phyloP scores from a whole-genome alignment of 1,140 invertebrate species.

The Diprion similis region DNA sequence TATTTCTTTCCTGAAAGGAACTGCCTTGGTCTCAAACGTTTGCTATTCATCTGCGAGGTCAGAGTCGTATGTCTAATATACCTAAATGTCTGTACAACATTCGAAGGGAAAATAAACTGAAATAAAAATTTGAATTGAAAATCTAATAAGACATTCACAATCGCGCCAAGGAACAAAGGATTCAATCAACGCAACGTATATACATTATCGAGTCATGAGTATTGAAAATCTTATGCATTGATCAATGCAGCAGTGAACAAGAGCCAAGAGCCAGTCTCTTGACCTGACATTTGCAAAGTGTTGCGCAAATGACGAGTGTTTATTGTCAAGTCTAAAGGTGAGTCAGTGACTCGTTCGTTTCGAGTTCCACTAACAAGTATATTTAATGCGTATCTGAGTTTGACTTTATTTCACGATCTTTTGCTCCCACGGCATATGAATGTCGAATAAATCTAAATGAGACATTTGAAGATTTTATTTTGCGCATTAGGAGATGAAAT shows the following conservation, averaged over 20 bases:
- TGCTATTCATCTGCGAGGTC: not conserved
- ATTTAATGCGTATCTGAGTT: too few species aligned
- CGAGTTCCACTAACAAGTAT: not conserved
- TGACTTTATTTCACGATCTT: too few species aligned
- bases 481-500: too few species aligned
- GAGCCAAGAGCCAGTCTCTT: conserved; percentile 6
- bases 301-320: not conserved
- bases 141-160: not conserved
- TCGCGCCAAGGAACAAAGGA: not conserved
- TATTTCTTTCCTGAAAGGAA: not conserved
- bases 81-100: not conserved
- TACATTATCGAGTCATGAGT: too few species aligned
- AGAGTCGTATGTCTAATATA: not conserved
- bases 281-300: not conserved
- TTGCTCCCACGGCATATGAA: too few species aligned
- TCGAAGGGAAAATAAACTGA: not conserved
- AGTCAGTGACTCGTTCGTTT: not conserved
- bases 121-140: not conserved
- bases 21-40: not conserved
- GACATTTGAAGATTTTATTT: too few species aligned
- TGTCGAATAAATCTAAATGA: too few species aligned
- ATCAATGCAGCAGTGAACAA: not conserved
- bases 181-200: not conserved
- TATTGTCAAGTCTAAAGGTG: not conserved
- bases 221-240: not conserved